Base-by-base conservation (phyloP, 1,140 invertebrate genomes). In the Meloidogyne exigua region DNA sequence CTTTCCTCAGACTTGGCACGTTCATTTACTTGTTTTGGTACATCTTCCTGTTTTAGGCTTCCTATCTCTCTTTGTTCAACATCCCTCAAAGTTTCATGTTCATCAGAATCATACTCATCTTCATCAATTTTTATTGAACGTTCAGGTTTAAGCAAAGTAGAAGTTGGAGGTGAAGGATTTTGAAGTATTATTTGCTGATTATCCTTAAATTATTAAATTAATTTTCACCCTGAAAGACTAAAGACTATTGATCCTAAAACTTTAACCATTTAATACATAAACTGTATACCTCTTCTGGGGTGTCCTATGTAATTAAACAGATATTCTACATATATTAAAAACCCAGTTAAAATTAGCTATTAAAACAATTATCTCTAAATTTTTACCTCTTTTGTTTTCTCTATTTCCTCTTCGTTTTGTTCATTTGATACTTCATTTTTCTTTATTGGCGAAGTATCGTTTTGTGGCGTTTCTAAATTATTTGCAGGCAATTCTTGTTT, bases 51-150 rank as follows among this genome's bases (percentile, higher is more conserved):
- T 75, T 49, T 42, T 73, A 25, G 13, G 25, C 64, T 75, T 49
- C 21, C 10, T 18, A 66, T 21, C 23, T 23, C 18, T 71, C 72
- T n/a, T 72, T 44, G n/a, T 68, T 23, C 12, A 25, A 7, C 23
- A 7, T 18, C 25, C 12, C 3, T 49, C 39, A 23, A 13, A 49
- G 12, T 49, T 69, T n/a, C 28, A 25, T 49, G 44, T 57, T n/a
- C 70, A n/a, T 42, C 70, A 26, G 70, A 72, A 36, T 72, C 49
- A 32, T 25, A 72, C 26, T 72, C 70, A 63, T 72, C 70, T 42
- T 72, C 70, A 57, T 72, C 70, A 57, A 72, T 72, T 72, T 44
- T 72, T 28, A 72, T 63, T 25, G 63, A 25, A 13, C 70, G 70
- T 57, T 63, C 70, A 28, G 70, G 70, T 32, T 72, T 72, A 28